These are phyloP conservation scores for Schizaphis graminum DNA, from an alignment of 2,888 invertebrate species.

Conservation along the genomic window DNA sequence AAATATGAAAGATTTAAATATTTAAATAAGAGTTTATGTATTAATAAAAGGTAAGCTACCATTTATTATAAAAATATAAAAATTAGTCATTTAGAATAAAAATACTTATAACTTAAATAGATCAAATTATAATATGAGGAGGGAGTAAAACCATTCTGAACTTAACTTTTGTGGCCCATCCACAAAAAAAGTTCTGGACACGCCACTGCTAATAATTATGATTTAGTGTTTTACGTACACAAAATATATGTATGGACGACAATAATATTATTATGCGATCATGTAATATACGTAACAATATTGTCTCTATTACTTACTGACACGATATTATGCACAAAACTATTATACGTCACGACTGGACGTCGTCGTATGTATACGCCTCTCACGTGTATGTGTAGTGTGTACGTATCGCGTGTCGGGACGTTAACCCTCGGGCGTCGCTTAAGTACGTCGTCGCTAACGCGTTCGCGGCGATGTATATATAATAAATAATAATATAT, in stretches of 20 bases:
- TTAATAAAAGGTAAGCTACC: no score
- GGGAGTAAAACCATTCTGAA: no score
- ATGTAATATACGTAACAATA: slow-evolving; percentile 8
- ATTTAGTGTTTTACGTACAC: background rate
- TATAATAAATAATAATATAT: background rate
- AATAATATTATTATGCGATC: background rate
- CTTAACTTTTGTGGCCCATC: no score
- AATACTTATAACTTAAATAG: no score
- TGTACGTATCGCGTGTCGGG: background rate
- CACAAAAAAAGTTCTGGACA: no score
- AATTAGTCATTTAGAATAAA: no score
- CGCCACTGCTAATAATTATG: background rate
- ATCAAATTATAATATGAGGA: no score
- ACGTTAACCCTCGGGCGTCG: slow-evolving; percentile 2
- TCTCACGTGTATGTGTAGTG: background rate
- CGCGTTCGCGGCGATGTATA: background rate
- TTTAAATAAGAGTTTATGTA: no score
- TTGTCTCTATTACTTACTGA: background rate
- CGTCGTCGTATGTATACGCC: background rate
- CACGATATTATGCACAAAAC: background rate
- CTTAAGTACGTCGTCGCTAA: background rate
- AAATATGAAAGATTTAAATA: no score
- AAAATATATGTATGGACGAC: background rate
- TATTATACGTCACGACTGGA: background rate
- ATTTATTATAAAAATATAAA: no score